A percentile compares a stretch with the other conserved stretches of the same genome.
Conservation (phyloP, 2,113 vertebrate species). For the Sapajus apella region DNA sequence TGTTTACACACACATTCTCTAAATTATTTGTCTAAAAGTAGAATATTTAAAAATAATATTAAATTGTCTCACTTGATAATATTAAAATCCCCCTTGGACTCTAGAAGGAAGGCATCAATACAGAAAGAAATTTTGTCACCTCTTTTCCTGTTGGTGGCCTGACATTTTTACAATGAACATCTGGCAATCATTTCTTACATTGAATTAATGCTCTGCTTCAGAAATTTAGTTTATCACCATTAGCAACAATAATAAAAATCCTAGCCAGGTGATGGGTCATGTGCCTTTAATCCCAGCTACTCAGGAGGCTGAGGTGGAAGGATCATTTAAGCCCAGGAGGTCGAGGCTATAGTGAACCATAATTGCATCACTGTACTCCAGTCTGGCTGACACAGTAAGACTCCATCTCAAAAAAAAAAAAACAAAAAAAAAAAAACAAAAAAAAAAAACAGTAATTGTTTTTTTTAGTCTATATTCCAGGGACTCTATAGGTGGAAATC, state of each 20-base stretch:
- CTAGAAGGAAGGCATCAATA: background rate
- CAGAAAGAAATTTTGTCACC: background rate
- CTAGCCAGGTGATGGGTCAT: too few species aligned
- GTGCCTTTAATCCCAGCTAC: too few species aligned
- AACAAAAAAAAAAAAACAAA: too few species aligned
- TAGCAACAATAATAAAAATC: background rate
- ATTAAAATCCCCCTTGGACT: background rate
- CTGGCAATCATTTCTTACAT: background rate
- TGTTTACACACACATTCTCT: background rate
- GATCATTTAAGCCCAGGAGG: too few species aligned
- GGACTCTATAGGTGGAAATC: background rate
- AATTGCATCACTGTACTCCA: too few species aligned
- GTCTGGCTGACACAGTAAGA: too few species aligned
- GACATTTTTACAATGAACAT: background rate
- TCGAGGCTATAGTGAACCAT: too few species aligned
- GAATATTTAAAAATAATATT: background rate
- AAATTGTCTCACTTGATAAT: background rate
- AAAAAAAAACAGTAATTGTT: background rate
- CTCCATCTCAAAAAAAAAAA: too few species aligned
- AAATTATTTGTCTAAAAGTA: background rate
- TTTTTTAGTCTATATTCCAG: background rate
- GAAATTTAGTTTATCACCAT: background rate
- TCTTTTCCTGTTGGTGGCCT: background rate
- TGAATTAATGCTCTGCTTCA: background rate
- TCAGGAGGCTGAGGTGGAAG: too few species aligned